Evolutionary conservation across 2,113 vertebrate genomes (phyloP), one percentile per base, ranked within the genome.

Genomic region (Orycteropus afer): DNA sequence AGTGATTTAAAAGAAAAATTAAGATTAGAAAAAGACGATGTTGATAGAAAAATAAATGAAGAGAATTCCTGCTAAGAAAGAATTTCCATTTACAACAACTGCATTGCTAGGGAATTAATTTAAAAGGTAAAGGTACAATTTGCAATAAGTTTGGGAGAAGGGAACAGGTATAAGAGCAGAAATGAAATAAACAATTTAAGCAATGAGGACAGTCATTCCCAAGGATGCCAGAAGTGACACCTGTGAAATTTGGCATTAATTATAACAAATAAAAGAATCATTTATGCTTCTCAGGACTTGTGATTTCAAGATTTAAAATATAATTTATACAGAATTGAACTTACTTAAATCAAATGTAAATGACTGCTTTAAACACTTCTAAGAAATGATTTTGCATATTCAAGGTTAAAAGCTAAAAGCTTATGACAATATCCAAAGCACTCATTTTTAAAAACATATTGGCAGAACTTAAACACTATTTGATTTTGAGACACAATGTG

Each of bases 1-100:
- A 67, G 47, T 40, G 76, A 37, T 86, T 78, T 40, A 86, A 90
- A 67, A 23, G 15, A 77, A 61, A 18, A 71, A 90, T 59, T 92
- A 83, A 65, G 6, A 92, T 92, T 91, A 95, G 32, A 90, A 29
- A 90, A 37, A 67, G 8, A 76, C 91, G 89, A 45, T 90, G 27
- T 32, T 86, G 65, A 86, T 37, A 86, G 47, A 37, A 67, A 73
- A 86, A 77, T 45, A 84, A 93, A 71, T 23, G 23, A 90, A 79
- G 40, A 93, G 22, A 90, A 51, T 83, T 25, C 3, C 27, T 83
- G 22, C 78, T 84, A 92, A 94, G 67, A 65, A 91, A 81, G 2
- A 71, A 57, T 10, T 78, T 34, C 61, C 12, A 71, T 51, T 91
- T 89, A 77, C 53, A 86, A 71, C 11, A 81, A n/a, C 71, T 53